phyloP scores from a whole-genome alignment of 2,797 vertebrate genomes.

The Crocidura indochinensis region DNA sequence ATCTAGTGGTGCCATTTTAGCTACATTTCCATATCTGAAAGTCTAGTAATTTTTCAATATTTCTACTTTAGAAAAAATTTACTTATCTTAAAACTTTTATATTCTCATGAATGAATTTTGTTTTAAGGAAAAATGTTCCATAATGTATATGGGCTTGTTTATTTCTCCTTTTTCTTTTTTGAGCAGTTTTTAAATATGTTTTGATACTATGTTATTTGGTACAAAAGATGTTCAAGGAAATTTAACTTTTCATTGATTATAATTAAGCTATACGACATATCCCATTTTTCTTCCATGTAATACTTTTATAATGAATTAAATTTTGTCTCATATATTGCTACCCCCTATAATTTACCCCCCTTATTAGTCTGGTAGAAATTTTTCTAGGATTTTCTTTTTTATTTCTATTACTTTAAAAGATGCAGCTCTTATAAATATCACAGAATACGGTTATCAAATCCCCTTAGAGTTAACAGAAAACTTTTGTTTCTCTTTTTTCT shows the following conservation, averaged over 20 bases:
- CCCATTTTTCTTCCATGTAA: not conserved
- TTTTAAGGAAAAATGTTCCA: too few species aligned
- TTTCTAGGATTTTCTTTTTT: slow-evolving; percentile 9
- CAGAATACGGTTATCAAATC: slow-evolving; percentile 10
- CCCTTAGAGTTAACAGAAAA: slow-evolving; percentile 33
- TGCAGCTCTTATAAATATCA: not conserved
- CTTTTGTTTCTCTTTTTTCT: not conserved
- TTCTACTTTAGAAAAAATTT: too few species aligned
- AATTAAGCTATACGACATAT: not conserved
- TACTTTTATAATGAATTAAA: not conserved
- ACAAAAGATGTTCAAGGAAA: not conserved
- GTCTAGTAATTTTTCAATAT: too few species aligned
- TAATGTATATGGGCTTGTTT: too few species aligned
- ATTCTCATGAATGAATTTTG: too few species aligned
- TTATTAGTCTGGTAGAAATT: not conserved
- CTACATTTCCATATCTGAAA: too few species aligned
- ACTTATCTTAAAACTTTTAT: too few species aligned
- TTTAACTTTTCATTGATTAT: not conserved
- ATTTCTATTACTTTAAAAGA: not conserved
- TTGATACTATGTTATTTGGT: not conserved
- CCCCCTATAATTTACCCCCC: not conserved
- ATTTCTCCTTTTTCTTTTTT: too few species aligned
- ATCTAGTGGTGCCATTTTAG: too few species aligned
- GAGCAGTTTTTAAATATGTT: not conserved
- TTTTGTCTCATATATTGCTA: not conserved